Evolutionary conservation across 2,113 vertebrate species (phyloP).

Genomic region (Amia ocellicauda): DNA sequence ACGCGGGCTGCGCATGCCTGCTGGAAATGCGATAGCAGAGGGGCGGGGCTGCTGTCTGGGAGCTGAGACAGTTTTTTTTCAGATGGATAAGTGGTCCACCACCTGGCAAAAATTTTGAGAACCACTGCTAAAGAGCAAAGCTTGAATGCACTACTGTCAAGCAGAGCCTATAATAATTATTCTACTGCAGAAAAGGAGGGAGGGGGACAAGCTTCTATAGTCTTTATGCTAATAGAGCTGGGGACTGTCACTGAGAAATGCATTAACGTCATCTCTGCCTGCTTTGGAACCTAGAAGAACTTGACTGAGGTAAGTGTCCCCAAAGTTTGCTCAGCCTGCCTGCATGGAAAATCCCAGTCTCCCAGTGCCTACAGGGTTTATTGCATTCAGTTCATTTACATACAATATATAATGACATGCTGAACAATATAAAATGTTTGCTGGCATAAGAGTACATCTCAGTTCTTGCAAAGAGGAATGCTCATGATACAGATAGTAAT

Average conservation of each 20-base stretch:
- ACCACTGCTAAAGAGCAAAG: no score
- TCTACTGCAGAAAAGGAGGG: neutral
- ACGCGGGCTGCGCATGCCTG: no score
- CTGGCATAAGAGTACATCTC: no score
- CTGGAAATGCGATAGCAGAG: no score
- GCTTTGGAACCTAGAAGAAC: conserved; percentile 34
- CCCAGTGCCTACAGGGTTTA: conserved; percentile 29
- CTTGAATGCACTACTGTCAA: no score
- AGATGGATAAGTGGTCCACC: no score
- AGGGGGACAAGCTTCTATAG: neutral
- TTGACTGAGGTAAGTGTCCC: conserved; percentile 39
- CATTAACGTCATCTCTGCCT: conserved; percentile 65
- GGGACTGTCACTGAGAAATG: conserved; percentile 40
- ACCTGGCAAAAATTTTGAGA: no score
- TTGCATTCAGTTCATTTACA: conserved; percentile 9
- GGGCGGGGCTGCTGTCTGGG: no score
- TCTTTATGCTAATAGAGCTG: conserved; percentile 8
- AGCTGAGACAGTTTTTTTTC: no score
- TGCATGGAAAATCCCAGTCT: conserved; percentile 39
- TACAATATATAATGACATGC: no score
- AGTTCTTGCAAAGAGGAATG: no score
- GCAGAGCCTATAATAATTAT: neutral
- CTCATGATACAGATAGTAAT: conserved; percentile 19
- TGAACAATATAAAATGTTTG: no score
- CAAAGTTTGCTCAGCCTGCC: conserved; percentile 18